Evolutionary conservation across 2,888 invertebrate species (phyloP).

Genomic region (Tetragonisca angustula): DNA sequence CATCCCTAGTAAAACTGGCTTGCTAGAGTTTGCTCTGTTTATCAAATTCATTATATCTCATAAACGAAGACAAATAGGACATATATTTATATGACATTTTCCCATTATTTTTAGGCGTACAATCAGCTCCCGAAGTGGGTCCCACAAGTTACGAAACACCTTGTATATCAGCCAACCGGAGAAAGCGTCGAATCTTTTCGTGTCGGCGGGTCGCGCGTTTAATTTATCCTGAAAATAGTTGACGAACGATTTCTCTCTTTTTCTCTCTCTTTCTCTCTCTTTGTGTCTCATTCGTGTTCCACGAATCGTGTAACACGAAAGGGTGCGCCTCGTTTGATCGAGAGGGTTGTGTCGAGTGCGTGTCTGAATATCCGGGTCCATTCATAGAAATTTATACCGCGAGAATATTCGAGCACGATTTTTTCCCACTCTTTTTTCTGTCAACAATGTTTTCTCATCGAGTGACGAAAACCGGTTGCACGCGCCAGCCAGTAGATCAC

Average conservation of each 20-base stretch:
- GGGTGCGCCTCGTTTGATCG: constrained; percentile 1
- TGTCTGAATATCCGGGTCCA: not conserved
- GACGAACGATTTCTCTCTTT: constrained; percentile 13
- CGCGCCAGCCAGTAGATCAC: constrained; percentile 48
- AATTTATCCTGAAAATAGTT: constrained; percentile 19
- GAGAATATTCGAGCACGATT: constrained; percentile 1
- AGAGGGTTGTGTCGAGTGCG: constrained; percentile 18
- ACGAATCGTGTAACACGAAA: not conserved
- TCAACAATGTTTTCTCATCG: constrained; percentile 44
- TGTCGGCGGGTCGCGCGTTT: constrained; percentile 7
- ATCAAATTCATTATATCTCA: too few relatives aligned
- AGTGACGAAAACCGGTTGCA: constrained; percentile 50
- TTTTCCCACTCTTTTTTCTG: not conserved
- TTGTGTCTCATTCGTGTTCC: not conserved
- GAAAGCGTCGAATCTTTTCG: constrained; percentile 42
- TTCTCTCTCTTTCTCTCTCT: not conserved
- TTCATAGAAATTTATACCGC: constrained; percentile 35
- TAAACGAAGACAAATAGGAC: too few relatives aligned
- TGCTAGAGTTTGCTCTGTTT: too few relatives aligned
- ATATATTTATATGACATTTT: too few relatives aligned
- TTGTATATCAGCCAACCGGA: constrained; percentile 21
- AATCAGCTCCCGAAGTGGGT: too few relatives aligned
- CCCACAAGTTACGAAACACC: too few relatives aligned
- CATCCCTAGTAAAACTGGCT: too few relatives aligned
- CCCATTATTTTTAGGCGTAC: too few relatives aligned